Conservation (phyloP, 2,113 vertebrate genomes). For the Dunckerocampus dactyliophorus region DNA sequence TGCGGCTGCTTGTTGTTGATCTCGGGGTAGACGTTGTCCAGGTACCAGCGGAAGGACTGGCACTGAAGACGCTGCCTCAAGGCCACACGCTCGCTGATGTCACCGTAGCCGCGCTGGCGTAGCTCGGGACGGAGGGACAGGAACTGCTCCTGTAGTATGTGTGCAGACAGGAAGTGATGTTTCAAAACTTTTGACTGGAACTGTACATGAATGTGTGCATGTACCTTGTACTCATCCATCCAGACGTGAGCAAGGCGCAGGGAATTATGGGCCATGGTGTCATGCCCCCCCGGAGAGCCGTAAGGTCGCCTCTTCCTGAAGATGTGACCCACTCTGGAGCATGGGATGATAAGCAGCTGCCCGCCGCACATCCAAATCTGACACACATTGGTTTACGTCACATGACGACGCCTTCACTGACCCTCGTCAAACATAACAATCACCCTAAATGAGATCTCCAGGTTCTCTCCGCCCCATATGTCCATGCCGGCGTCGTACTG, state of each 20-base stretch:
- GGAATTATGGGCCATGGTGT: slow-evolving; percentile 97
- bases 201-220: neutral
- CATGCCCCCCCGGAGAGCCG: slow-evolving; percentile 88
- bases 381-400: neutral
- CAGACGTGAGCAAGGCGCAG: slow-evolving; percentile 90
- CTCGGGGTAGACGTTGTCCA: slow-evolving; percentile 92
- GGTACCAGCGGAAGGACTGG: slow-evolving; percentile 90
- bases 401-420: slow-evolving; percentile 4
- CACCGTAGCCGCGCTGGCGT: slow-evolving; percentile 79
- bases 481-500: slow-evolving; percentile 96
- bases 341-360: slow-evolving; percentile 88
- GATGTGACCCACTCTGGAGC: slow-evolving; percentile 94
- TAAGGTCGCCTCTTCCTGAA: slow-evolving; percentile 96
- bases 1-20: slow-evolving; percentile 83
- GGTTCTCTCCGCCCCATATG: slow-evolving; percentile 97
- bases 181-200: neutral
- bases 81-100: slow-evolving; percentile 83
- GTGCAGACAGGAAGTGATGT: slow-evolving; percentile 18
- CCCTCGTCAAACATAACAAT: slow-evolving; percentile 1
- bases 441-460: slow-evolving; percentile 97
- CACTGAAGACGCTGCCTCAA: slow-evolving; percentile 83
- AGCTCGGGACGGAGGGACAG: slow-evolving; percentile 89
- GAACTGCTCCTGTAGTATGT: slow-evolving; percentile 83
- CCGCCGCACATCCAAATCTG: slow-evolving; percentile 99
- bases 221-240: slow-evolving; percentile 96